Evolutionary conservation across 2,113 vertebrate species (phyloP).

Genomic region (human (Homo sapiens)): GRCh38 chr9:136153001-136153500

Average conservation of each 20-base stretch:
- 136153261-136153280: not conserved
- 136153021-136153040: no score
- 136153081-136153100: not conserved
- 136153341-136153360: not conserved
- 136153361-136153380: not conserved
- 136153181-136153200: not conserved
- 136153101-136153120: rapidly evolving
- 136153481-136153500: not conserved
- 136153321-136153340: not conserved
- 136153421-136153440: not conserved
- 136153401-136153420: not conserved
- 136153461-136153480: not conserved
- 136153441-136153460: not conserved
- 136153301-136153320: not conserved
- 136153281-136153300: not conserved
- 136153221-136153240: not conserved
- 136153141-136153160: not conserved
- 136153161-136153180: not conserved
- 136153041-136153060: not conserved
- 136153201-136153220: rapidly evolving
- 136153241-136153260: not conserved
- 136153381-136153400: not conserved
- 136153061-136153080: not conserved
- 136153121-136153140: rapidly evolving
- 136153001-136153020: not conserved